Percentiles rank a stretch among this genome's conserved stretches.
phyloP scores from a whole-genome alignment of 2,888 invertebrate genomes.

The Bellardia bayeri region DNA sequence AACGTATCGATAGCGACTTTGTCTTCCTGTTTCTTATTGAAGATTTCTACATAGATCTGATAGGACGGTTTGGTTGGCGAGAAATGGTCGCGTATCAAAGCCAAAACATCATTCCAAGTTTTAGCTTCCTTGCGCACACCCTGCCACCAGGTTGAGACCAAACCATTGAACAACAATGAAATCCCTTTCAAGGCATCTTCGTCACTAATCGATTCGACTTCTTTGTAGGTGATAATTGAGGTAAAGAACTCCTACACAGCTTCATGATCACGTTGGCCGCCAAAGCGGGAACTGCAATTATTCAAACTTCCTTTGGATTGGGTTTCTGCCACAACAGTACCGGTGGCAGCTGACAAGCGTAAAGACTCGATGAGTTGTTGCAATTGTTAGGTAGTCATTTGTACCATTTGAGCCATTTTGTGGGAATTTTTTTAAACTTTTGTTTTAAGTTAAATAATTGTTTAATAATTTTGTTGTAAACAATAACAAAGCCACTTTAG shows the following conservation, averaged over 20 bases:
- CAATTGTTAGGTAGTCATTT: conserved; percentile 81
- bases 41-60: conserved; percentile 81
- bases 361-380: conserved; percentile 79
- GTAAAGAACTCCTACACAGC: conserved; percentile 82
- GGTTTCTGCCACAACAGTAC: conserved; percentile 48
- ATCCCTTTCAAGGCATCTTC: conserved; percentile 80
- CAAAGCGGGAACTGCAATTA: conserved; percentile 78
- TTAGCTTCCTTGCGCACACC: conserved; percentile 81
- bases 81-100: conserved; percentile 80
- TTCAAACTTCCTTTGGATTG: conserved; percentile 81
- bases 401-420: conserved; percentile 75
- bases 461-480: background rate
- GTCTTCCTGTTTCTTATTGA: conserved; percentile 76
- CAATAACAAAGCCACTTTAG: conserved; percentile 65
- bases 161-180: conserved; percentile 78
- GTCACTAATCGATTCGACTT: conserved; percentile 81
- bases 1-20: conserved; percentile 78
- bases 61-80: conserved; percentile 82
- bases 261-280: conserved; percentile 81
- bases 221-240: conserved; percentile 81
- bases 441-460: background rate
- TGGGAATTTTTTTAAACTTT: conserved; percentile 41
- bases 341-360: conserved; percentile 75
- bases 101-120: conserved; percentile 79
- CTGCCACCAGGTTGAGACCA: conserved; percentile 81